A percentile compares a stretch with the other conserved stretches of the same genome.
phyloP scores from a whole-genome alignment of 2,888 invertebrate species.

The Penaeus monodon region DNA sequence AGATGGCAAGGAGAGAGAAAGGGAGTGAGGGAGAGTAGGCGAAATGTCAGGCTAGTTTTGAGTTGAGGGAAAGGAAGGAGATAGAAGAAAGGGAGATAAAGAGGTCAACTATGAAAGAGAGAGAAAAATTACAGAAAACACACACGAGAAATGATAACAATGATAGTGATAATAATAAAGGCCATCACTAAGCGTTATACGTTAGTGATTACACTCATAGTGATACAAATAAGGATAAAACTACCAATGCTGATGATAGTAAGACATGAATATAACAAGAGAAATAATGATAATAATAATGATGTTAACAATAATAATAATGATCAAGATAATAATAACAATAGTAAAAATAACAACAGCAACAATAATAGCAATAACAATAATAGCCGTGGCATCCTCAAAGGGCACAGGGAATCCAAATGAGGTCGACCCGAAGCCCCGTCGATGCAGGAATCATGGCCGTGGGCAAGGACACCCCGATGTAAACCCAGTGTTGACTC shows the following conservation, averaged over 20 bases:
- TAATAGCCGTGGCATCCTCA: neutral
- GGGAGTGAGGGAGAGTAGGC: neutral
- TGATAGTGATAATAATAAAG: neutral
- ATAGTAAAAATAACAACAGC: neutral
- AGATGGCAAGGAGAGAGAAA: too few species aligned
- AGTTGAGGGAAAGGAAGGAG: neutral
- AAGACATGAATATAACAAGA: neutral
- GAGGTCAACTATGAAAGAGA: neutral
- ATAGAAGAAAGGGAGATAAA: neutral
- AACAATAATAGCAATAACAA: conserved; percentile 5
- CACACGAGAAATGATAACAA: neutral
- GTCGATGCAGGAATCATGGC: too few species aligned
- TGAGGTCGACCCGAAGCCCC: too few species aligned
- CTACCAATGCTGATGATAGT: neutral
- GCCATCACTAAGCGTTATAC: neutral
- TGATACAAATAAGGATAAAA: too few species aligned
- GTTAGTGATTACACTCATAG: neutral
- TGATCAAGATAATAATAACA: neutral
- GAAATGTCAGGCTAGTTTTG: neutral
- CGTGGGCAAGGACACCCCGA: too few species aligned
- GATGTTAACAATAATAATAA: conserved; percentile 5
- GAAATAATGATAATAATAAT: neutral
- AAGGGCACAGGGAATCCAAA: too few species aligned
- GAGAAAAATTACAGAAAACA: neutral
- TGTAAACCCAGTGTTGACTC: too few species aligned